Evolutionary conservation across 2,888 invertebrate genomes (phyloP).

Genomic region (Pandemis corylana): DNA sequence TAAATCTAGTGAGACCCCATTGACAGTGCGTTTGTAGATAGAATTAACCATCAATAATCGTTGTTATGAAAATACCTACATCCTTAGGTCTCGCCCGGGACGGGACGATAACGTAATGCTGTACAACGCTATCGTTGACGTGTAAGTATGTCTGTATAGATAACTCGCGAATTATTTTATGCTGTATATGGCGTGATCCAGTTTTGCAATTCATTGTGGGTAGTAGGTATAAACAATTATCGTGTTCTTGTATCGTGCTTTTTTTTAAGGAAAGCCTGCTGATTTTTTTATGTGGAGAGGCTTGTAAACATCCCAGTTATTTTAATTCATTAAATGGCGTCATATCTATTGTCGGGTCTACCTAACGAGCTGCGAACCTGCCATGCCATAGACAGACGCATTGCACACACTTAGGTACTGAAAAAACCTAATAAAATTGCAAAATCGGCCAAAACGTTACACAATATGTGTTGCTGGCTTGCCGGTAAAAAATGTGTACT

Average conservation of each 20-base stretch:
- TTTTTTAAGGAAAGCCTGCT: no score
- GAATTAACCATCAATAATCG: slow-evolving; percentile 2
- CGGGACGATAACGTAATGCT: slow-evolving; percentile 30
- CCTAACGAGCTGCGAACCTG: no score
- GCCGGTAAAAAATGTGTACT: no score
- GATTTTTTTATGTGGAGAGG: no score
- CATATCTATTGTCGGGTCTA: no score
- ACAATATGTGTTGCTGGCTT: no score
- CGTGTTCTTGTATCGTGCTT: neutral
- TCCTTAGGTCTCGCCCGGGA: slow-evolving; percentile 22
- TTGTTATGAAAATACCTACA: slow-evolving; percentile 10
- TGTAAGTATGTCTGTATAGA: slow-evolving; percentile 27
- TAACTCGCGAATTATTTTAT: slow-evolving; percentile 28
- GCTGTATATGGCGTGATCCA: slow-evolving; percentile 23
- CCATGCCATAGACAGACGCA: no score
- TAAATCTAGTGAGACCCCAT: neutral
- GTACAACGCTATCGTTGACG: slow-evolving; percentile 19
- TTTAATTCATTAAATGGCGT: no score
- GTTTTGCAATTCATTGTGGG: slow-evolving; percentile 25
- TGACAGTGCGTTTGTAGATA: neutral
- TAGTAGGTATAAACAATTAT: neutral
- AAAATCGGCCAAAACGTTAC: no score
- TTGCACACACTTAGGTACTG: no score
- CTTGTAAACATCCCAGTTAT: no score
- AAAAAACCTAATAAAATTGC: no score